phyloP scores from a whole-genome alignment of 2,888 invertebrate genomes.

The Argyresthia albistria region DNA sequence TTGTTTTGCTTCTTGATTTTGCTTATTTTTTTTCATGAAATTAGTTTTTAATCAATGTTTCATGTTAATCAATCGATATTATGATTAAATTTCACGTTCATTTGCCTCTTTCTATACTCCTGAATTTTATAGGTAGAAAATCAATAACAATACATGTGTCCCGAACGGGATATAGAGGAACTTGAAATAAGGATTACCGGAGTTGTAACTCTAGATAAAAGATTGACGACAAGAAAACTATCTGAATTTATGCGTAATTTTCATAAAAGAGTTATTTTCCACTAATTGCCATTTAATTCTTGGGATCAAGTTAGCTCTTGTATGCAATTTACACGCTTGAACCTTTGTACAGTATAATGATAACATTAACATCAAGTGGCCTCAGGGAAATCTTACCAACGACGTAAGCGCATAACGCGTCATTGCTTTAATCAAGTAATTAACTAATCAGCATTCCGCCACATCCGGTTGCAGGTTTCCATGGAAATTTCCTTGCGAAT shows the following conservation, averaged over 20 bases:
- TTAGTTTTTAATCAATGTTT: background rate
- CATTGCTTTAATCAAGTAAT: background rate
- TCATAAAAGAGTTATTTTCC: too few relatives aligned
- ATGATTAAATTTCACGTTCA: too few relatives aligned
- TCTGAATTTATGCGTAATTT: too few relatives aligned
- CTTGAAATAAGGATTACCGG: too few relatives aligned
- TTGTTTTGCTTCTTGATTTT: conserved; percentile 10
- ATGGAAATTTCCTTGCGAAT: background rate
- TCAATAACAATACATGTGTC: too few relatives aligned
- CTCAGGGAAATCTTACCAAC: background rate
- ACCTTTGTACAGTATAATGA: background rate
- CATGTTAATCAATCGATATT: background rate
- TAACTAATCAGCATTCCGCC: background rate
- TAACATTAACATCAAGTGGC: too few relatives aligned
- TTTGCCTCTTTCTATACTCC: too few relatives aligned
- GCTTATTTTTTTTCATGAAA: conserved; percentile 1
- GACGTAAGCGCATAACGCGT: background rate
- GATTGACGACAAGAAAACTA: too few relatives aligned
- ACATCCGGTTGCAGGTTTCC: background rate
- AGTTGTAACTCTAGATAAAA: too few relatives aligned
- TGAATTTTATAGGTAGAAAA: too few relatives aligned
- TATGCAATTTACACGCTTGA: background rate
- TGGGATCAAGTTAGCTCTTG: background rate
- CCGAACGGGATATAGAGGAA: too few relatives aligned
- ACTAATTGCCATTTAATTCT: background rate